Evolutionary conservation across 2,113 vertebrate genomes (phyloP).

Genomic region (Aix galericulata): DNA sequence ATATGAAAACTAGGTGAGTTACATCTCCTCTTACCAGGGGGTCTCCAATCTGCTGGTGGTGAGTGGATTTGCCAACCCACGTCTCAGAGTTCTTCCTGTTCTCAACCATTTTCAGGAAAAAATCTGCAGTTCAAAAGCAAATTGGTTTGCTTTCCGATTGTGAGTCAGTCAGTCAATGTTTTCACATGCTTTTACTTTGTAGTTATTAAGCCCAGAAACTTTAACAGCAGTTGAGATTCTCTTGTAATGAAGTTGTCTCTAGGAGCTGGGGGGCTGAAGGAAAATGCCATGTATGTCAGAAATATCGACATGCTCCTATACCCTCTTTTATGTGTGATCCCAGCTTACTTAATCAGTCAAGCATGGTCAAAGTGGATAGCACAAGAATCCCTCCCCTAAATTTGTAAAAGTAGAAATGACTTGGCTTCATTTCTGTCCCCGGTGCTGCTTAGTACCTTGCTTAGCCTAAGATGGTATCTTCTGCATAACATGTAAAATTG

Average conservation of each 20-base stretch:
- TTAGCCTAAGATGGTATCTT: neutral
- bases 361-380: neutral
- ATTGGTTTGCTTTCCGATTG: neutral
- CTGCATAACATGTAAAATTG: neutral
- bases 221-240: neutral
- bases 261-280: neutral
- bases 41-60: neutral
- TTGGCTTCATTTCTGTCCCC: neutral
- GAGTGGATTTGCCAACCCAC: neutral
- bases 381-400: neutral
- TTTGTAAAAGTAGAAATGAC: neutral
- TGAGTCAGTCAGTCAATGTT: neutral
- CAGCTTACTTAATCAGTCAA: neutral
- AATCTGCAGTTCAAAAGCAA: neutral
- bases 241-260: neutral
- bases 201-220: neutral
- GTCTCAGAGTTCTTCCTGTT: neutral
- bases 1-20: neutral
- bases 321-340: neutral
- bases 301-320: neutral
- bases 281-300: neutral
- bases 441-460: neutral
- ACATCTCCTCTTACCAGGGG: neutral
- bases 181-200: neutral
- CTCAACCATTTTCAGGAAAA: constrained; percentile 1